Conservation (phyloP, 2,888 invertebrate genomes). For the Spatulosminthurus flaviceps region DNA sequence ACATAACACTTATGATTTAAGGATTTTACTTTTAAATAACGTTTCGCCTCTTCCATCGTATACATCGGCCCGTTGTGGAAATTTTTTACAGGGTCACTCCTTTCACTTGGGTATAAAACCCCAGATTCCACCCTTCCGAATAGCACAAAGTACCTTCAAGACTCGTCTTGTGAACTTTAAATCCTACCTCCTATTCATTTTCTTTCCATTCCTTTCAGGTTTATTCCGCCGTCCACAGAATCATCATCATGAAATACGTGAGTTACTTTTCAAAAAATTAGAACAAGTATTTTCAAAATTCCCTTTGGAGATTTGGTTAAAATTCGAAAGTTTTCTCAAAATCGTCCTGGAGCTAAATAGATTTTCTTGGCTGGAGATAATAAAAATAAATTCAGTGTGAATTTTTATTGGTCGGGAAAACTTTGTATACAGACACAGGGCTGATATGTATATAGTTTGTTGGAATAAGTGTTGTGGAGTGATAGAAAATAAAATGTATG, state of each 20-base stretch:
- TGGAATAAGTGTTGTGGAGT: no score
- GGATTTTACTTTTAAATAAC: constrained; percentile 3
- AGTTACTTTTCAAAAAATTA: not conserved
- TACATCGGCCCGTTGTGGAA: not conserved
- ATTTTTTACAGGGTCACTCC: constrained; percentile 33
- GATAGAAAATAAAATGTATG: not conserved
- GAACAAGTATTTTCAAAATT: no score
- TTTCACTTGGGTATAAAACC: constrained; percentile 38
- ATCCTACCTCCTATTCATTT: not conserved
- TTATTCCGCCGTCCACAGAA: not conserved
- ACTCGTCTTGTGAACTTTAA: constrained; percentile 7
- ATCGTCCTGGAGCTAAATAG: no score
- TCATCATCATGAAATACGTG: constrained; percentile 19
- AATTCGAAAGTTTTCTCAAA: no score
- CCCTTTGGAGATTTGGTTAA: no score
- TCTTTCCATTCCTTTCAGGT: no score
- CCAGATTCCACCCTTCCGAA: not conserved
- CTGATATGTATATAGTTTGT: no score
- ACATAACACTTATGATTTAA: not conserved
- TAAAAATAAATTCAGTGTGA: no score
- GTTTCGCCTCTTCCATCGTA: not conserved
- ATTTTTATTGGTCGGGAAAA: no score
- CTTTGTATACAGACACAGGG: no score
- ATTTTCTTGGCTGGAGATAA: no score
- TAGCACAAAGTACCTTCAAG: not conserved